These are phyloP conservation scores for Drosophila tani DNA, from an alignment of 1,140 invertebrate species.

Conservation along the genomic window DNA sequence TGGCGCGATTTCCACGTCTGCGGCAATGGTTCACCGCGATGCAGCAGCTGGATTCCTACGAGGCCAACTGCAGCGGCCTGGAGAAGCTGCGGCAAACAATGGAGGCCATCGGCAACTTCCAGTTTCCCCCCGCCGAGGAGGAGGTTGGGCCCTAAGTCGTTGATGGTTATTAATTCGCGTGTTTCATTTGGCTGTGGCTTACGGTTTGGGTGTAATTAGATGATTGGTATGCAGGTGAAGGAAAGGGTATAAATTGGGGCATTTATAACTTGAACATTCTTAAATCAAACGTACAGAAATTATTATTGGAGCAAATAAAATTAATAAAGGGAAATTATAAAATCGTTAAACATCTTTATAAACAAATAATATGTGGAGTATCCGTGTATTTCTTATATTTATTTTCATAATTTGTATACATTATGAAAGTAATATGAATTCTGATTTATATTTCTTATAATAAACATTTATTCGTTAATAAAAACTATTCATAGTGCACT, in stretches of 20 bases:
- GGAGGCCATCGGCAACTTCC: slow-evolving; percentile 65
- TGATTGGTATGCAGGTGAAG: neutral
- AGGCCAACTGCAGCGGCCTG: slow-evolving; percentile 64
- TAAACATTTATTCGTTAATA: neutral
- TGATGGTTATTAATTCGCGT: slow-evolving; percentile 6
- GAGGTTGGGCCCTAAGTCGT: neutral
- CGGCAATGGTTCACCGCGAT: slow-evolving; percentile 69
- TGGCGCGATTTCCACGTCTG: slow-evolving; percentile 69
- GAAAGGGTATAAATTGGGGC: neutral
- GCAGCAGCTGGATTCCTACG: slow-evolving; percentile 69
- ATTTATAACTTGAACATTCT: neutral
- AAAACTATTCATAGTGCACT: neutral
- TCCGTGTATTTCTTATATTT: neutral
- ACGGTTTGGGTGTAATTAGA: slow-evolving; percentile 2
- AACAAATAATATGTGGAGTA: no score
- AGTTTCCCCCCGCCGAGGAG: slow-evolving; percentile 51
- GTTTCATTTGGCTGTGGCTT: slow-evolving; percentile 8
- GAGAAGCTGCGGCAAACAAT: slow-evolving; percentile 64
- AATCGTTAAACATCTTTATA: no score
- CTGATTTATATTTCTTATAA: no score
- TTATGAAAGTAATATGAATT: neutral
- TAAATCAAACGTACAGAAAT: no score
- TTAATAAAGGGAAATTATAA: no score
- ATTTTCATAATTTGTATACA: neutral
- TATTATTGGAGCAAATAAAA: no score